Percentiles rank a stretch among this genome's conserved stretches.
phyloP scores from a whole-genome alignment of 2,888 invertebrate genomes.

The Seira sanloemensis region DNA sequence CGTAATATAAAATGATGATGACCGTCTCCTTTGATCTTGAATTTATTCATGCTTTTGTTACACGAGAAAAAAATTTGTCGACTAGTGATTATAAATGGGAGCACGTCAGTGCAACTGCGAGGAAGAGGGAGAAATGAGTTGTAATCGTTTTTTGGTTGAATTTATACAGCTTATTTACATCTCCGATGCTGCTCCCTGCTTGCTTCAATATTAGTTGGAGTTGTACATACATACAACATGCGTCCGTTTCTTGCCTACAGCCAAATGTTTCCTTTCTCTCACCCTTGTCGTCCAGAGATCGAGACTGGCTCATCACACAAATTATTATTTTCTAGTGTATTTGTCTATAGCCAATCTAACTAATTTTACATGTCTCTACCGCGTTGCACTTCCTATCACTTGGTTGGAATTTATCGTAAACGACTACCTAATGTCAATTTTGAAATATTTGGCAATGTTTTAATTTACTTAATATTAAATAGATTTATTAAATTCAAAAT shows the following conservation, averaged over 20 bases:
- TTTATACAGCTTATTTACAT: conserved; percentile 22
- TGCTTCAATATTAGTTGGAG: conserved; percentile 12
- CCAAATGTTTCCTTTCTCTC: conserved; percentile 13
- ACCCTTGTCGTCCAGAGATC: neutral
- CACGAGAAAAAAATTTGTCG: conserved; percentile 3
- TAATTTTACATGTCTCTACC: too few species aligned
- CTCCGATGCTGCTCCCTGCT: neutral
- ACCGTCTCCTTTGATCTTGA: conserved; percentile 57
- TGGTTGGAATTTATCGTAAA: too few species aligned
- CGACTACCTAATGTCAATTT: too few species aligned
- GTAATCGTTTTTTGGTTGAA: conserved; percentile 1
- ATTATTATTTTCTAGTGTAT: too few species aligned
- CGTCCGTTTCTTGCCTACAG: neutral
- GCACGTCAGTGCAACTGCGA: neutral
- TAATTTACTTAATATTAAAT: too few species aligned
- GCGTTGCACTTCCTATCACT: too few species aligned
- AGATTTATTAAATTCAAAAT: too few species aligned
- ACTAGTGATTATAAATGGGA: conserved; percentile 8
- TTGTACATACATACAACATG: conserved; percentile 16
- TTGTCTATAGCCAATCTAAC: too few species aligned
- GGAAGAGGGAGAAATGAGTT: neutral
- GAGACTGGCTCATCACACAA: neutral
- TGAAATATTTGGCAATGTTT: too few species aligned
- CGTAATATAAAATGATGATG: conserved; percentile 23
- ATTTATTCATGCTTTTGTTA: neutral